These are phyloP conservation scores for Tryphoninae sp. DNA, from an alignment of 2,888 invertebrate species.

Conservation along the genomic window DNA sequence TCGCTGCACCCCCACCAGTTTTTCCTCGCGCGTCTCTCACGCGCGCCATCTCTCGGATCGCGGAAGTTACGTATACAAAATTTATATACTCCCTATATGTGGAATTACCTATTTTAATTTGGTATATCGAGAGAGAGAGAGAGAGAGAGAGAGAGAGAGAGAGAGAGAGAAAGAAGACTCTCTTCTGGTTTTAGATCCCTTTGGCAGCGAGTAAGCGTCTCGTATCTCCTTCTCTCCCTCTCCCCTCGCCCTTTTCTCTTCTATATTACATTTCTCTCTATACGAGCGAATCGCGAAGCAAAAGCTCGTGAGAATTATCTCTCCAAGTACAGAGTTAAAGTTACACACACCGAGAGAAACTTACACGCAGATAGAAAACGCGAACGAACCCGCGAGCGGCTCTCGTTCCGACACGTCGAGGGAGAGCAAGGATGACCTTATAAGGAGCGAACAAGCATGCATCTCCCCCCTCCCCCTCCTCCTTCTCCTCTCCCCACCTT, in stretches of 20 bases:
- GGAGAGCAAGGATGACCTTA: conserved; percentile 77
- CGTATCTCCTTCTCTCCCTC: not conserved
- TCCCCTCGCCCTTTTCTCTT: not conserved
- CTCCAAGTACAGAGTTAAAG: conserved; percentile 53
- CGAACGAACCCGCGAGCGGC: conserved; percentile 40
- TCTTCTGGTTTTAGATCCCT: conserved; percentile 5
- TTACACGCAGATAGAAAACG: conserved; percentile 39
- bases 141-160: not conserved
- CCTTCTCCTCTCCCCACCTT: conserved; percentile 67
- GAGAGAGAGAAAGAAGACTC: not conserved
- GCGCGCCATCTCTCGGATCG: conserved; percentile 16
- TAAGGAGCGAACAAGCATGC: conserved; percentile 80
- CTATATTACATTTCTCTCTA: conserved; percentile 25
- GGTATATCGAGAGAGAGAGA: conserved; percentile 1
- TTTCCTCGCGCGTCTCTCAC: conserved; percentile 7
- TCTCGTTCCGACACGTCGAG: conserved; percentile 65
- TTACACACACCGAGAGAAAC: conserved; percentile 20
- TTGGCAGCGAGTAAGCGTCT: not conserved
- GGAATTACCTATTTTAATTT: conserved; percentile 8
- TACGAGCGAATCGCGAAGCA: conserved; percentile 29
- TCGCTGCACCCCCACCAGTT: not conserved
- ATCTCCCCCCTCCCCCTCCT: conserved; percentile 71
- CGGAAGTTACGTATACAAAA: conserved; percentile 39
- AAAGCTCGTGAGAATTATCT: conserved; percentile 68
- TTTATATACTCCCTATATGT: not conserved